phyloP scores from a whole-genome alignment of 2,888 invertebrate species.

The Megamerina dolium region DNA sequence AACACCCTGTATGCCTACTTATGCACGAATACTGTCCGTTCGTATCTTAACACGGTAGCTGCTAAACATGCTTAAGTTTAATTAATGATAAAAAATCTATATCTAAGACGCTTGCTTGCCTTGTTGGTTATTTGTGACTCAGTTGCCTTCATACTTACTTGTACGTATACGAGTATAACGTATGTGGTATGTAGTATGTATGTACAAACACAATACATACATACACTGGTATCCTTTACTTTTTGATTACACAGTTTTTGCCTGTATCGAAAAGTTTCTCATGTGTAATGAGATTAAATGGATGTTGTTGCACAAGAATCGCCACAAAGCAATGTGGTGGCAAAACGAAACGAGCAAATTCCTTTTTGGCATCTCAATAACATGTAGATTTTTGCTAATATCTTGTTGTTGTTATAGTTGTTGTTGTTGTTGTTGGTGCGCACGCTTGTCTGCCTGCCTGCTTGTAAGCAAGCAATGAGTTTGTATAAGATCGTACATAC shows the following conservation, averaged over 20 bases:
- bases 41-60: constrained; percentile 44
- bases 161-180: background rate
- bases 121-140: background rate
- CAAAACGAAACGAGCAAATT: too few relatives aligned
- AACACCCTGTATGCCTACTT: too few relatives aligned
- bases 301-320: too few relatives aligned
- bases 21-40: too few relatives aligned
- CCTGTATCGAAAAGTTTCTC: too few relatives aligned
- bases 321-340: too few relatives aligned
- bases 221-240: too few relatives aligned
- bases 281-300: too few relatives aligned
- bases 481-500: background rate
- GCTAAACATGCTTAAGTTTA: constrained; percentile 49
- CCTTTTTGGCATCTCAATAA: constrained; percentile 36
- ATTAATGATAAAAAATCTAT: constrained; percentile 50
- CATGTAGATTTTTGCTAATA: constrained; percentile 42
- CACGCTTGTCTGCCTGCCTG: background rate
- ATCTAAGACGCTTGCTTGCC: constrained; percentile 35
- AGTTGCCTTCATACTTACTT: background rate
- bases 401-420: constrained; percentile 21
- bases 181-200: background rate
- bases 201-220: too few relatives aligned
- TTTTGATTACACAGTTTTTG: too few relatives aligned
- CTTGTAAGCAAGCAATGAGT: background rate
- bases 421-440: background rate